A percentile compares a stretch with the other conserved stretches of the same genome.
Conservation (phyloP, 2,797 vertebrate genomes). For the Morus bassanus region DNA sequence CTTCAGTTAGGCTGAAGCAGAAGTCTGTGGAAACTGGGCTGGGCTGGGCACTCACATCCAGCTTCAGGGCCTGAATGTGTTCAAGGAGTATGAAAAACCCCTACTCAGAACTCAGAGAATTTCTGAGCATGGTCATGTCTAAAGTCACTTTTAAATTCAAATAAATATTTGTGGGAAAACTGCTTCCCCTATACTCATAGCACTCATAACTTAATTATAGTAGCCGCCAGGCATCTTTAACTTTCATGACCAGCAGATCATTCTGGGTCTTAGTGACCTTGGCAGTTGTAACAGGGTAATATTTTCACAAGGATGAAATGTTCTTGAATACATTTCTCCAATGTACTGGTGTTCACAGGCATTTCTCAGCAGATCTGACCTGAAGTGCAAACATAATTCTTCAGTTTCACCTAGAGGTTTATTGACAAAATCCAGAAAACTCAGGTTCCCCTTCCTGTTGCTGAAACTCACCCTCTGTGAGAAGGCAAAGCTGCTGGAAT, state of each 20-base stretch:
- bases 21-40: background rate
- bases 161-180: slow-evolving; percentile 51
- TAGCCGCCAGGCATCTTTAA: slow-evolving; percentile 45
- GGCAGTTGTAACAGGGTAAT: background rate
- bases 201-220: slow-evolving; percentile 57
- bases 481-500: background rate
- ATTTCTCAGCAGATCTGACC: slow-evolving; percentile 23
- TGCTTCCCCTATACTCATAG: slow-evolving; percentile 3
- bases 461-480: background rate
- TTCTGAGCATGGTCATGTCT: background rate
- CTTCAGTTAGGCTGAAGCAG: background rate
- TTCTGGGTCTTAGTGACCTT: slow-evolving; percentile 45
- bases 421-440: slow-evolving; percentile 63
- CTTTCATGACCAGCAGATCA: slow-evolving; percentile 48
- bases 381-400: background rate
- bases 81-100: background rate
- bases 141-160: slow-evolving; percentile 41
- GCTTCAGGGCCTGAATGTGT: background rate
- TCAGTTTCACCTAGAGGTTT: slow-evolving; percentile 34
- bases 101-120: background rate
- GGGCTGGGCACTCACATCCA: background rate
- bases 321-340: slow-evolving; percentile 7
- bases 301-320: slow-evolving; percentile 44
- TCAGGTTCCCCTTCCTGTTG: background rate
- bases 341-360: background rate